Evolutionary conservation across 2,888 invertebrate genomes (phyloP).

Genomic region (Volucella bombylans): DNA sequence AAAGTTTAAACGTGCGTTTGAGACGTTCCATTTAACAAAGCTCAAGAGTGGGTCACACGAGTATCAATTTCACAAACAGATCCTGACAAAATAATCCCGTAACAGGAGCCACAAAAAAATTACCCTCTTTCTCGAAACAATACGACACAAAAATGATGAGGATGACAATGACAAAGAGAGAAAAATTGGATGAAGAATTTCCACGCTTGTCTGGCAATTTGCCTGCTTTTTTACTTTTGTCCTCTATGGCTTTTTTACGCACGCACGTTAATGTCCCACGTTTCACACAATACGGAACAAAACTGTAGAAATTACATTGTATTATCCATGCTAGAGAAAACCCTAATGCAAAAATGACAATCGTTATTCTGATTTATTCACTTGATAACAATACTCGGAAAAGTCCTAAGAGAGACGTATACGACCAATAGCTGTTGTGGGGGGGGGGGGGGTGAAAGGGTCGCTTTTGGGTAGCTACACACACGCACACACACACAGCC

Average conservation of each 20-base stretch:
- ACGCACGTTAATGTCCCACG: slow-evolving; percentile 1
- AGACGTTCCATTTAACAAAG: slow-evolving; percentile 41
- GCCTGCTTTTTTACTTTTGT: slow-evolving; percentile 7
- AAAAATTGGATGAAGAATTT: slow-evolving; percentile 19
- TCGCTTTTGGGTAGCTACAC: background rate
- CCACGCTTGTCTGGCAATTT: slow-evolving; percentile 23
- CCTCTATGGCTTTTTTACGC: background rate
- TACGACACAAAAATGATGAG: background rate
- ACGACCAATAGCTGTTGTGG: slow-evolving; percentile 46
- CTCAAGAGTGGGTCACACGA: slow-evolving; percentile 14
- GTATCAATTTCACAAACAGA: slow-evolving; percentile 61
- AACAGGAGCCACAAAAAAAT: slow-evolving; percentile 3
- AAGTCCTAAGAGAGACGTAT: slow-evolving; percentile 30
- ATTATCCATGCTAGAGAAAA: slow-evolving; percentile 58
- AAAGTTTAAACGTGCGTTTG: slow-evolving; percentile 33
- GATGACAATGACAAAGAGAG: slow-evolving; percentile 7
- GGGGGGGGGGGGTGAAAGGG: slow-evolving; percentile 18
- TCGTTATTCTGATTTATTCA: slow-evolving; percentile 71
- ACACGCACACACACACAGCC: slow-evolving; percentile 4
- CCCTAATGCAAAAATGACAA: slow-evolving; percentile 70
- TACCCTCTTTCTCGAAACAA: background rate
- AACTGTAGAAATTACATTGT: slow-evolving; percentile 54
- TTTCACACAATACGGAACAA: slow-evolving; percentile 7
- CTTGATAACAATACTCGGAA: slow-evolving; percentile 64
- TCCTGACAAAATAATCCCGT: slow-evolving; percentile 62